These are phyloP conservation scores for Pithys albifrons DNA, from an alignment of 2,113 vertebrate genomes.

Conservation along the genomic window DNA sequence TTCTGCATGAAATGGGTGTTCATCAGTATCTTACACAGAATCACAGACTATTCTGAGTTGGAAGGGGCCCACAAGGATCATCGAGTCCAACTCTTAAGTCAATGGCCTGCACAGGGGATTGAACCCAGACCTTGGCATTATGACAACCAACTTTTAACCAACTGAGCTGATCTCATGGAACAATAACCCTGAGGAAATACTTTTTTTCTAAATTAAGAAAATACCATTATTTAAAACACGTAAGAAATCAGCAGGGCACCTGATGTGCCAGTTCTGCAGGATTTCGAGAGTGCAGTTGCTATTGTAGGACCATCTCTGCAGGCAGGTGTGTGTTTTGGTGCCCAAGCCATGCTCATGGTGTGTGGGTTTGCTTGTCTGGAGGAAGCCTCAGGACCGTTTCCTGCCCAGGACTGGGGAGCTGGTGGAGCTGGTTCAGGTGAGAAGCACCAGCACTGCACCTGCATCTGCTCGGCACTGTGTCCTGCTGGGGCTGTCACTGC, in stretches of 20 bases:
- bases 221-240: not conserved
- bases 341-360: not conserved
- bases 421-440: not conserved
- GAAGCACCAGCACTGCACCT: not conserved
- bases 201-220: not conserved
- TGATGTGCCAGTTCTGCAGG: not conserved
- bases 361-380: not conserved
- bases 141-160: too few species aligned
- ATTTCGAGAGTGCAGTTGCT: not conserved
- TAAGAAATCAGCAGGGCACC: not conserved
- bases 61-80: too few species aligned
- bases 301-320: not conserved
- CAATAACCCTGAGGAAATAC: not conserved
- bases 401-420: not conserved
- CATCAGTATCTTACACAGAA: not conserved
- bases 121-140: too few species aligned
- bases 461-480: not conserved
- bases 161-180: not conserved
- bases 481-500: not conserved
- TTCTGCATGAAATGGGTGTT: not conserved
- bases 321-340: not conserved
- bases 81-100: too few species aligned
- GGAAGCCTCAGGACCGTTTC: not conserved
- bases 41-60: too few species aligned
- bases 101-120: too few species aligned